Conservation (phyloP, 2,113 vertebrate species). For the Abramis brama region DNA sequence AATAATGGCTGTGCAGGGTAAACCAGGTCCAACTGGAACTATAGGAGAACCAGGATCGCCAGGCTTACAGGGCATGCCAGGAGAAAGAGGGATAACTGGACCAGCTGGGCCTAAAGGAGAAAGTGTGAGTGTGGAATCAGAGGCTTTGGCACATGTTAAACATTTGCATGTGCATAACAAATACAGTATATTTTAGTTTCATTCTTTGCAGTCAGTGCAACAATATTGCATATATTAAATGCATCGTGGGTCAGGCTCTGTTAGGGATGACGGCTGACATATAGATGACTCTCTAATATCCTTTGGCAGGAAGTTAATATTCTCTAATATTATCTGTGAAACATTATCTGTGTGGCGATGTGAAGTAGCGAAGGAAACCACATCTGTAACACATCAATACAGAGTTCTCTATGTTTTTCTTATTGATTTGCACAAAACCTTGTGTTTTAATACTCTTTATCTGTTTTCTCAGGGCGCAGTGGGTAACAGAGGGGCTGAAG, state of each 20-base stretch:
- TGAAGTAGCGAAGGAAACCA: background rate
- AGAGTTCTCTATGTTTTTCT: background rate
- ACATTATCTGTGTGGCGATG: background rate
- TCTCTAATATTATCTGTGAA: conserved; percentile 12
- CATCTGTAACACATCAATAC: background rate
- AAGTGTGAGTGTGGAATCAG: conserved; percentile 78
- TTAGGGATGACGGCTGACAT: background rate
- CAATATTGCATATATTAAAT: conserved; percentile 27
- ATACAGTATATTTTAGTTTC: background rate
- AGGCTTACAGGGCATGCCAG: conserved; percentile 95
- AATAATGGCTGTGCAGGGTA: conserved; percentile 77
- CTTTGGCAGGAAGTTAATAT: conserved; percentile 1
- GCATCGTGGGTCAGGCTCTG: background rate
- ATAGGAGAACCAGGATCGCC: conserved; percentile 87
- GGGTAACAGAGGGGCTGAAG: conserved; percentile 89
- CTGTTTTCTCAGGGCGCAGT: conserved; percentile 78
- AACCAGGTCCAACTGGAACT: conserved; percentile 82
- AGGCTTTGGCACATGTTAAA: background rate
- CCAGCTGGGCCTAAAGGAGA: conserved; percentile 93
- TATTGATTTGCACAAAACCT: background rate
- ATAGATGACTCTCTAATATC: background rate
- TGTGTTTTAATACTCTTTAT: conserved; percentile 11
- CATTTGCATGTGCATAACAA: background rate
- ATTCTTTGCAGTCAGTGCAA: conserved; percentile 10
- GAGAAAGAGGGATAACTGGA: conserved; percentile 91